Percentiles rank a stretch among this genome's conserved stretches.
Evolutionary conservation across 2,888 invertebrate species (phyloP).

Genomic region (Lymantria monacha): DNA sequence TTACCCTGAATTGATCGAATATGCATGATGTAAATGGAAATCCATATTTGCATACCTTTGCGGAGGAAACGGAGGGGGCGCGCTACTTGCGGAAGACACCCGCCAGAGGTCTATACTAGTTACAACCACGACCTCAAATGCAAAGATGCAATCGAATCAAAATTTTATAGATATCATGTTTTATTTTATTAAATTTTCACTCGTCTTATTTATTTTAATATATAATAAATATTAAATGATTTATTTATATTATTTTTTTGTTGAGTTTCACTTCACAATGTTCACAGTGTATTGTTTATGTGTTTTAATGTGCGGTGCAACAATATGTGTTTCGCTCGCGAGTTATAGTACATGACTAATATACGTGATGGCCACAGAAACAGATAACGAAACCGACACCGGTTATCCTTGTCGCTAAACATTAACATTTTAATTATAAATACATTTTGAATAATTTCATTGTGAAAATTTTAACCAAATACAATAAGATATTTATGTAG

Average conservation of each 20-base stretch:
- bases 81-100: background rate
- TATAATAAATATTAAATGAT: too few relatives aligned
- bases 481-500: too few relatives aligned
- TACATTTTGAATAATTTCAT: slow-evolving; percentile 4
- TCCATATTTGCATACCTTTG: background rate
- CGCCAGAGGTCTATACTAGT: background rate
- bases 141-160: background rate
- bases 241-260: background rate
- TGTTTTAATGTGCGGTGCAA: background rate
- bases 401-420: slow-evolving; percentile 31
- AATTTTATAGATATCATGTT: background rate
- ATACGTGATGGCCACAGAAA: slow-evolving; percentile 7
- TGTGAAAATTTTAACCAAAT: background rate
- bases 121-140: background rate
- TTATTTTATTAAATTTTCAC: background rate
- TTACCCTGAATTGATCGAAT: too few relatives aligned
- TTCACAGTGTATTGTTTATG: background rate
- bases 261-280: background rate
- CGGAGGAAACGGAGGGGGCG: background rate
- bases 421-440: slow-evolving; percentile 21
- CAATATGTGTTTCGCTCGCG: slow-evolving; percentile 6
- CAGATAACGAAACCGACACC: slow-evolving; percentile 28
- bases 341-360: slow-evolving; percentile 19
- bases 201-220: background rate
- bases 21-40: background rate